Base-by-base conservation (phyloP, 2,797 vertebrate species). In the Ceyx erithaca region DNA sequence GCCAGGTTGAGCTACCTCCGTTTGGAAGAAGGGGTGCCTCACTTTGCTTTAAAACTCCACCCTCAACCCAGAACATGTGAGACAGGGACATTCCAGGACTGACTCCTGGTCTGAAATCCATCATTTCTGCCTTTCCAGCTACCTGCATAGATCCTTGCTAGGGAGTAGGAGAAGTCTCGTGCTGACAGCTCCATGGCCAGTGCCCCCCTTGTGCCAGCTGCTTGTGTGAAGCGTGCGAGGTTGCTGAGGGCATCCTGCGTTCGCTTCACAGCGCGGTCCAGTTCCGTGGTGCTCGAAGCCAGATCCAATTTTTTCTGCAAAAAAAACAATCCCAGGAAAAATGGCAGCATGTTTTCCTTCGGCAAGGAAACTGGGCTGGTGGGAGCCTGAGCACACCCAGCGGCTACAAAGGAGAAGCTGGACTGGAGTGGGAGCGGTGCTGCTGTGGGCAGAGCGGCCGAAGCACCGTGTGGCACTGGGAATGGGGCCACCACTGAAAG, bases 61-160 rank as follows among this genome's bases (percentile, higher is more conserved):
- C 31, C 33, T 33, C 46, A 9, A 6, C 9, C 26, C 67, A 15
- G n/a, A 7, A 23, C 16, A 5, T 11, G 45, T 23, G 28, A 57
- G 31, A 14, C 10, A 18, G 4, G 31, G 6, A 52, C 13, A 1
- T 11, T 8, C 33, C 5, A 1, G 43, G 62, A 23, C 28, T 2
- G 31, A 61, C 25, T 45, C 35, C 40, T 10, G 28, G 2, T 6
- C 33, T 28, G 46, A 51, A 64, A 35, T 14, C 23, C 31, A 19
- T 43, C 8, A 1, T 30, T 20, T 4, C 61, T 30, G 19, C 10
- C 12, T 33, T 33, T 35, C 51, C 54, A 31, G 0, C 69, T 96
- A 98, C 98, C 99, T 85, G 96, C 96, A 66, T 98, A 99, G 94
- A 98, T 98, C 91, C 98, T 97, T 12, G 98, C 98, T 26, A 99